Percentiles rank a stretch among this genome's conserved stretches.
These are phyloP conservation scores for Bombus polaris DNA, from an alignment of 1,140 invertebrate genomes.

Conservation along the genomic window DNA sequence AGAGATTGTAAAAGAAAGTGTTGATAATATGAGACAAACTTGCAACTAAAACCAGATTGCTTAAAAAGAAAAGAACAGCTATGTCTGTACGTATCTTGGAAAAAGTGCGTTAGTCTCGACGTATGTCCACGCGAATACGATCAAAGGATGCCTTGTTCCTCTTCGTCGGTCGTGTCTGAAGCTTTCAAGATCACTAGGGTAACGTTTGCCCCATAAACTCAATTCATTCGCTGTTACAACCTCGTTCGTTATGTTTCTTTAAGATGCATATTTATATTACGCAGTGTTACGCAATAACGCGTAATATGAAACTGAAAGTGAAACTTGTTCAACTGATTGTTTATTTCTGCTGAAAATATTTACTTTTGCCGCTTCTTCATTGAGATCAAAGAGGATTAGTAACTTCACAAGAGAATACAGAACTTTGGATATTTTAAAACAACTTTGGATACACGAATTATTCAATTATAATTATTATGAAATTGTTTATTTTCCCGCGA, in stretches of 20 bases:
- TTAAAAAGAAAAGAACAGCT: background rate
- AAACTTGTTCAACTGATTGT: too few relatives aligned
- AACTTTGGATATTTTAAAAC: too few relatives aligned
- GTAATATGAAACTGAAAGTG: too few relatives aligned
- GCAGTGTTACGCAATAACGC: too few relatives aligned
- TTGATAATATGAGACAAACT: background rate
- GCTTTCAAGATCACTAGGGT: background rate
- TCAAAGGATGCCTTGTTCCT: background rate
- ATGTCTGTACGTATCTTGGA: background rate
- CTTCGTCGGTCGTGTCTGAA: background rate
- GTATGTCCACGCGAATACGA: background rate
- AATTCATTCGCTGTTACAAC: background rate
- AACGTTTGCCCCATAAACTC: background rate
- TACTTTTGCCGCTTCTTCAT: too few relatives aligned
- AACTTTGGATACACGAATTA: too few relatives aligned
- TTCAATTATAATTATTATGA: too few relatives aligned
- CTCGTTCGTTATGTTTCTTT: background rate
- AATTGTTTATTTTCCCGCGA: too few relatives aligned
- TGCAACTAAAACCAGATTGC: background rate
- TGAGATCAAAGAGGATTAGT: too few relatives aligned
- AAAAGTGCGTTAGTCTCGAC: background rate
- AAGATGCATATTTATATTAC: too few relatives aligned
- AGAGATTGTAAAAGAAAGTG: too few relatives aligned
- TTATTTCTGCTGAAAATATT: too few relatives aligned
- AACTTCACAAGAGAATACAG: background rate